Percentiles rank a stretch among this genome's conserved stretches.
Evolutionary conservation across 2,888 invertebrate species (phyloP).

Genomic region (Megaustenia siamemsis): DNA sequence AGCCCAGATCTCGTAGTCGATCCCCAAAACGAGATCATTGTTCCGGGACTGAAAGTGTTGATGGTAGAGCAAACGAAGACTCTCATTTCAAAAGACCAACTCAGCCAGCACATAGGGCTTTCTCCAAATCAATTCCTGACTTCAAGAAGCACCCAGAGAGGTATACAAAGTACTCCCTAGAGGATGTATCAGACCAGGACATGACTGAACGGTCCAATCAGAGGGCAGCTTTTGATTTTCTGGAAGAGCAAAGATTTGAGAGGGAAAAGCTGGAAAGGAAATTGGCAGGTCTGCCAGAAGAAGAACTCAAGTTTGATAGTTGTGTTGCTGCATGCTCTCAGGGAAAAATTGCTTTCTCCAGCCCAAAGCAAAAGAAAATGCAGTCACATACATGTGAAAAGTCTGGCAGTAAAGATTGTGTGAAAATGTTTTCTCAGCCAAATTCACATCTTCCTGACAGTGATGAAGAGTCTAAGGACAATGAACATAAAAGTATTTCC

Average conservation of each 20-base stretch:
- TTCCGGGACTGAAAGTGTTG: not conserved
- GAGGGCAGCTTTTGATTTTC: slow-evolving; percentile 88
- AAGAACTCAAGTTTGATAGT: slow-evolving; percentile 58
- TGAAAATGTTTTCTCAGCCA: not conserved
- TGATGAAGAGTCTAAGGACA: slow-evolving; percentile 41
- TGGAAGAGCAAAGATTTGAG: slow-evolving; percentile 83
- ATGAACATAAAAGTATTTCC: not conserved
- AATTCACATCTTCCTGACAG: slow-evolving; percentile 30
- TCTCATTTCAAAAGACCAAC: slow-evolving; percentile 24
- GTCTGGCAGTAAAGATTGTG: not conserved
- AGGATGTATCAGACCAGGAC: slow-evolving; percentile 87
- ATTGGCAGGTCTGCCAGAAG: slow-evolving; percentile 73
- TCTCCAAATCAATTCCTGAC: slow-evolving; percentile 67
- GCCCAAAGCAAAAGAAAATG: slow-evolving; percentile 33
- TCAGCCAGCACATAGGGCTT: slow-evolving; percentile 40
- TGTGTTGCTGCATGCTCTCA: slow-evolving; percentile 66
- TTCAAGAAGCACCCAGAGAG: slow-evolving; percentile 88
- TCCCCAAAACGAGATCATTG: slow-evolving; percentile 4
- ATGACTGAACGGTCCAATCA: slow-evolving; percentile 90
- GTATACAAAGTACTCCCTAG: slow-evolving; percentile 89
- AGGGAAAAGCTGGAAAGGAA: slow-evolving; percentile 54
- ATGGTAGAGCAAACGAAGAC: not conserved
- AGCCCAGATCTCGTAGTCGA: slow-evolving; percentile 6
- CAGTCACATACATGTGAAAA: not conserved
- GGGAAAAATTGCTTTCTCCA: slow-evolving; percentile 64